Base-by-base conservation (phyloP, 2,113 vertebrate species). In the Tiliqua scincoides region DNA sequence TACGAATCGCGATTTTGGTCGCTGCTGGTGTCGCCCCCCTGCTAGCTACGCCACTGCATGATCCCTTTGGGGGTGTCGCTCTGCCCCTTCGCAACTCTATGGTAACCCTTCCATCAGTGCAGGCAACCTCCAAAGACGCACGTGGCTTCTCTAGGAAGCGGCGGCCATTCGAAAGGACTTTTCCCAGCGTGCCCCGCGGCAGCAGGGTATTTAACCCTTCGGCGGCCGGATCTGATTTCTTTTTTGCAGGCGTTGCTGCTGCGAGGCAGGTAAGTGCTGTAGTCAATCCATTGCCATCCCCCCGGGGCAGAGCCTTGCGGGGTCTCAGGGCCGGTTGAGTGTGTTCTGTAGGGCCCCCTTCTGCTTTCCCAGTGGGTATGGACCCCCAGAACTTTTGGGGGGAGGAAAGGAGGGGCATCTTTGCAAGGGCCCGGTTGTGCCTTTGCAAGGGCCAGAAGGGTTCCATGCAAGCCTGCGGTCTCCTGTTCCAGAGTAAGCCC, bases 161-260 rank as follows among this genome's bases (percentile, higher is more conserved):
- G 15, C 4, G 10, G 5, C 10, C 3, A 40, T 74, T 65, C n/a
- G n/a, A 15, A 5, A 8, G 0, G n/a, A 0, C 0, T 17, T 35
- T 20, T 57, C 35, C 59, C 0, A 20, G 62, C 91, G 61, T 92
- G 89, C 71, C 15, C 37, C 91, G 90, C n/a, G 91, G 78, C 91
- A 65, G 9, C 12, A 0, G 0, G 0, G 0, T 95, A 95, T 91
- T 93, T 95, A 94, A 86, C 14, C 0, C 23, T 52, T 59, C 70
- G 1, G 1, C 30, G 0, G 0, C 0, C 0, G 0, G 0, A 0
- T 30, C 3, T 15, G 15, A 3, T 74, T 74, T 2, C 92, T 89
- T 84, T 15, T 14, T 4, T 1, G 1, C 11, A 30, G 0, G 1
- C 0, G 4, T 1, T 11, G 0, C 0, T 0, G 0, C 0, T 1